These are phyloP conservation scores for Acrocephalus arundinaceus DNA, from an alignment of 2,113 vertebrate species.

Conservation along the genomic window DNA sequence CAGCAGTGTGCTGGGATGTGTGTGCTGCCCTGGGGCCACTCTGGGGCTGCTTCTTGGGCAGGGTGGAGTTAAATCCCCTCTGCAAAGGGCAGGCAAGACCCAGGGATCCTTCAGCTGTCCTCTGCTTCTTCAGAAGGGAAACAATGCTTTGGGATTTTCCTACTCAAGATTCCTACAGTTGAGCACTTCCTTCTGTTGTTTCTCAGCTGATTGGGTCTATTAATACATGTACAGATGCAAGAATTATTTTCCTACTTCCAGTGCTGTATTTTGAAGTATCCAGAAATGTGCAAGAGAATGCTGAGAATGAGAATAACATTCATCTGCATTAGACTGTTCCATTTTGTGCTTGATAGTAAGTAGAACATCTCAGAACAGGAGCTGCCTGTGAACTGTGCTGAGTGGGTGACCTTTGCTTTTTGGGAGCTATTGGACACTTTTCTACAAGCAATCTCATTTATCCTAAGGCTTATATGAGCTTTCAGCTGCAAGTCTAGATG, in stretches of 20 bases:
- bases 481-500: neutral
- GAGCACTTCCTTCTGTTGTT: neutral
- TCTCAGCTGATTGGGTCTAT: neutral
- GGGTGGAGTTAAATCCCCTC: neutral
- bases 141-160: neutral
- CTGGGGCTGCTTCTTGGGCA: neutral
- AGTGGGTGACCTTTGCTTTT: constrained; percentile 15
- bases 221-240: neutral
- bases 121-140: neutral
- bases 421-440: neutral
- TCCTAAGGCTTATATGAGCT: neutral
- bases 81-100: neutral
- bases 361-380: constrained; percentile 3
- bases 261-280: neutral
- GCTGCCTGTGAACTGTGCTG: constrained; percentile 30
- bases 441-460: neutral
- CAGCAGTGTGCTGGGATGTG: neutral
- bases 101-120: neutral
- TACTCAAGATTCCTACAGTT: neutral
- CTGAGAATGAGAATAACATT: neutral
- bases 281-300: neutral
- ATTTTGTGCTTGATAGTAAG: constrained; percentile 13
- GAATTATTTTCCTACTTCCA: neutral
- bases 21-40: neutral
- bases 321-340: neutral